Evolutionary conservation across 2,797 vertebrate species (phyloP).

Genomic region (Sebastes oblongus): DNA sequence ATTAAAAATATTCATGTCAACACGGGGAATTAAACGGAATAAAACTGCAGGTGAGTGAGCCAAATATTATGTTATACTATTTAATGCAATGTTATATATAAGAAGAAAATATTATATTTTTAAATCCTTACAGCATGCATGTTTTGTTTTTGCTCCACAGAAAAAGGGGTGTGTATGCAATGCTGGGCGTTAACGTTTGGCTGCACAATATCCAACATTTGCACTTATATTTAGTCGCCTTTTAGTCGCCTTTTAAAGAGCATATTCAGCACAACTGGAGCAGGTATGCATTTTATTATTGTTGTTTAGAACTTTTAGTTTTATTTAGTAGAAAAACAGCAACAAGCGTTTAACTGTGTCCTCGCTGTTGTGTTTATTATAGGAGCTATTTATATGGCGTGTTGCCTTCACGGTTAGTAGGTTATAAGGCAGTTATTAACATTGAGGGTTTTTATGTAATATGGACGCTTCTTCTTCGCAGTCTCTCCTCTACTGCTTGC

Average conservation of each 20-base stretch:
- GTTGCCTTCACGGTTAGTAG: not conserved
- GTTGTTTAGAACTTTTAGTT: conserved; percentile 55
- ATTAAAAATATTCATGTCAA: conserved; percentile 90
- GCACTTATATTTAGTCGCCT: conserved; percentile 10
- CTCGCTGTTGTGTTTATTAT: not conserved
- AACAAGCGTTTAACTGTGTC: conserved; percentile 35
- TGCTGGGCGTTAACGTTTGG: conserved; percentile 84
- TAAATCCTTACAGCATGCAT: conserved; percentile 54
- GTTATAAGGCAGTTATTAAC: conserved; percentile 38
- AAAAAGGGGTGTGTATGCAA: conserved; percentile 82
- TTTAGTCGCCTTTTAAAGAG: not conserved
- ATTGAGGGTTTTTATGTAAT: conserved; percentile 44
- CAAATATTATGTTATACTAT: conserved; percentile 12
- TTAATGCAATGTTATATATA: not conserved
- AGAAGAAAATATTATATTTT: conserved; percentile 32
- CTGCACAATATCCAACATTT: conserved; percentile 62
- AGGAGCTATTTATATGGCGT: not conserved
- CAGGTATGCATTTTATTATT: not conserved
- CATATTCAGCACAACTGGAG: not conserved
- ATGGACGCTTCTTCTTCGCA: conserved; percentile 34
- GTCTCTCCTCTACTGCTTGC: not conserved
- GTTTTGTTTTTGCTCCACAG: conserved; percentile 77
- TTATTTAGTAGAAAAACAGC: conserved; percentile 29
- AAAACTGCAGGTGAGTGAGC: conserved; percentile 68
- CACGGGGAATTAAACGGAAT: conserved; percentile 72